Percentiles rank a stretch among this genome's conserved stretches.
Evolutionary conservation across 1,140 invertebrate species (phyloP).

Genomic region (Trialeurodes vaporariorum): DNA sequence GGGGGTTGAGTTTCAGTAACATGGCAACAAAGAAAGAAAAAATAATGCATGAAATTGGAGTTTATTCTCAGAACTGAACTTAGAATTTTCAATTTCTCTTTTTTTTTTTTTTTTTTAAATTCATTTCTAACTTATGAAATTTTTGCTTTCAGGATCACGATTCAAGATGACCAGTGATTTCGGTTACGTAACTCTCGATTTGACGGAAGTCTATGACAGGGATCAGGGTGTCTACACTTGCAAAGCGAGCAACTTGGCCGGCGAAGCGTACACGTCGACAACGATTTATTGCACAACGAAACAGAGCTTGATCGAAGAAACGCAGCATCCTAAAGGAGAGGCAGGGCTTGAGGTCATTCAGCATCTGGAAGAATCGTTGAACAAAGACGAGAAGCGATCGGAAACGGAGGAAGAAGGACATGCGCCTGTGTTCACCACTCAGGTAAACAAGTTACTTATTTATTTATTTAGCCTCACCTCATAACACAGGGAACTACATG

Average conservation of each 20-base stretch:
- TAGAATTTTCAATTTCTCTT: no score
- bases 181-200: slow-evolving; percentile 80
- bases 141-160: slow-evolving; percentile 44
- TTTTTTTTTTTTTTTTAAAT: no score
- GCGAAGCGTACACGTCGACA: slow-evolving; percentile 84
- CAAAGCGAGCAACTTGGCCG: slow-evolving; percentile 71
- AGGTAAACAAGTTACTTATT: slow-evolving; percentile 38
- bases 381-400: slow-evolving; percentile 50
- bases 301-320: slow-evolving; percentile 69
- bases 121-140: no score
- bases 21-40: no score
- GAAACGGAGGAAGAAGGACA: slow-evolving; percentile 62
- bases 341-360: slow-evolving; percentile 83
- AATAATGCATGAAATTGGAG: no score
- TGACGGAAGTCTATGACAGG: slow-evolving; percentile 78
- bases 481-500: no score
- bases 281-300: slow-evolving; percentile 74
- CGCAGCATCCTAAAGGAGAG: slow-evolving; percentile 85
- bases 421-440: slow-evolving; percentile 75
- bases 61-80: no score
- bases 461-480: no score
- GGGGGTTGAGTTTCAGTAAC: no score
- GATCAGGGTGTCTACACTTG: slow-evolving; percentile 92
- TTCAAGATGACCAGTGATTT: slow-evolving; percentile 85
- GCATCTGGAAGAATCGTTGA: slow-evolving; percentile 74